A percentile compares a stretch with the other conserved stretches of the same genome.
phyloP scores from a whole-genome alignment of 2,797 vertebrate species.

The Tamandua tetradactyla region DNA sequence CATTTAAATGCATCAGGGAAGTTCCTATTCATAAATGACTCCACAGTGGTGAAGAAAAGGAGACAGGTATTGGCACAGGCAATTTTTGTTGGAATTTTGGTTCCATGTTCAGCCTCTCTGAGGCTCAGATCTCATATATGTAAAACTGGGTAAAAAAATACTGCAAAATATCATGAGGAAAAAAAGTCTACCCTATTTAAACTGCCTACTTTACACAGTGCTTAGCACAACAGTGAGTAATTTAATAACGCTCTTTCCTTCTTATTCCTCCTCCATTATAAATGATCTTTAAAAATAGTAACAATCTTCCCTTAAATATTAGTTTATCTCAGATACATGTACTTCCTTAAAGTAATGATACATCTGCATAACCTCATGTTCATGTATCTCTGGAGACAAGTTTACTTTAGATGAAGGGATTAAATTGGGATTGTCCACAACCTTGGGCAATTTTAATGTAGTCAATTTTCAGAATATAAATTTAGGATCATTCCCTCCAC shows the following conservation, averaged over 20 bases:
- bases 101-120: background rate
- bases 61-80: background rate
- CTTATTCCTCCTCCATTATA: background rate
- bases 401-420: background rate
- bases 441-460: constrained; percentile 1
- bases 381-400: background rate
- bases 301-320: background rate
- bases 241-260: background rate
- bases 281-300: background rate
- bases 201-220: background rate
- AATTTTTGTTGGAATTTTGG: constrained; percentile 22
- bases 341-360: background rate
- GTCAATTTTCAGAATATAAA: constrained; percentile 9
- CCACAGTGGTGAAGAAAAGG: background rate
- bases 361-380: background rate
- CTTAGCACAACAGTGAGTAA: background rate
- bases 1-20: background rate
- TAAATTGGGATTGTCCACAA: background rate
- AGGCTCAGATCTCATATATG: background rate
- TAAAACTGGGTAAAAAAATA: background rate
- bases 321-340: background rate
- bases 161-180: background rate
- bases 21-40: background rate
- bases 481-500: background rate
- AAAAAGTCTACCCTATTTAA: background rate